Conservation (phyloP, 1,140 invertebrate genomes). For the Tetranychus cinnabarinus region DNA sequence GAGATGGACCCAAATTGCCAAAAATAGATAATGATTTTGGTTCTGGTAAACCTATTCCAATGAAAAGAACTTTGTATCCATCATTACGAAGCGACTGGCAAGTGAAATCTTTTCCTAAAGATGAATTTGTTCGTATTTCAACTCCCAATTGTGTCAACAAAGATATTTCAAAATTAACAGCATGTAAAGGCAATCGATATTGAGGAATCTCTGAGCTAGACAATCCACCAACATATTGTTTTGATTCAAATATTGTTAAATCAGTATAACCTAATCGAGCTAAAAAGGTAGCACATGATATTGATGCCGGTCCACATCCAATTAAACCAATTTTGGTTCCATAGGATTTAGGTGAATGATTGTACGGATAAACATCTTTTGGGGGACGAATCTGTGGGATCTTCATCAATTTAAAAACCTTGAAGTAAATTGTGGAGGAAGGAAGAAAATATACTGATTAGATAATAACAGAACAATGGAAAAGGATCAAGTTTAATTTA, state of each 20-base stretch:
- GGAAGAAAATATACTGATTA: slow-evolving; percentile 5
- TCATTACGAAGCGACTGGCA: slow-evolving; percentile 31
- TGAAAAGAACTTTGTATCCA: slow-evolving; percentile 50
- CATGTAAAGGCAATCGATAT: slow-evolving; percentile 73
- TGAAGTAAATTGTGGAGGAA: slow-evolving; percentile 17
- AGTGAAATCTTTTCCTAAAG: slow-evolving; percentile 21
- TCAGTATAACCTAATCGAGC: slow-evolving; percentile 72
- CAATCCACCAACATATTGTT: slow-evolving; percentile 62
- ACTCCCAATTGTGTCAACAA: slow-evolving; percentile 78
- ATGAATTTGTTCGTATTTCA: slow-evolving; percentile 22
- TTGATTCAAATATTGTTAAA: slow-evolving; percentile 76
- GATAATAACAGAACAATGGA: neutral
- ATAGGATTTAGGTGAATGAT: slow-evolving; percentile 26
- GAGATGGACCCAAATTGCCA: slow-evolving; percentile 39
- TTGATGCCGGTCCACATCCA: slow-evolving; percentile 84
- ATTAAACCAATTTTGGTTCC: slow-evolving; percentile 60
- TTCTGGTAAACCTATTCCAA: slow-evolving; percentile 83
- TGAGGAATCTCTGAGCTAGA: slow-evolving; percentile 88
- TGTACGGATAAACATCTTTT: slow-evolving; percentile 5
- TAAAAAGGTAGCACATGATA: slow-evolving; percentile 87
- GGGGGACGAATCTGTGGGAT: slow-evolving; percentile 61
- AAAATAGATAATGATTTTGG: slow-evolving; percentile 61
- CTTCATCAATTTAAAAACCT: slow-evolving; percentile 76
- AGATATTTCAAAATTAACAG: slow-evolving; percentile 78
- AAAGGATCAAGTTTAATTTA: slow-evolving; percentile 20